phyloP scores from a whole-genome alignment of 1,140 invertebrate genomes.

The Arion vulgaris region DNA sequence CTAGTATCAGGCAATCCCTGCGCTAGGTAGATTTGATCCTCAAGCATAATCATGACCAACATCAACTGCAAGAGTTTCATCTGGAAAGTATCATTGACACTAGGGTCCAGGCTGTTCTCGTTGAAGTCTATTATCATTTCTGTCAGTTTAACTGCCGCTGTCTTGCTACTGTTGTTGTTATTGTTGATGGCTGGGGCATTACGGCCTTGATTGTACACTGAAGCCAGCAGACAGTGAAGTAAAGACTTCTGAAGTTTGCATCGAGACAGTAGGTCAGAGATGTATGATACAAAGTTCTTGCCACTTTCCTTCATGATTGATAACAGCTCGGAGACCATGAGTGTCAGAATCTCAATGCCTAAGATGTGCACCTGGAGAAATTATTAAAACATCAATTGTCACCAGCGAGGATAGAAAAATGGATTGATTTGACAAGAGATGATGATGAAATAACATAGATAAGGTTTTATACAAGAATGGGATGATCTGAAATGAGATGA shows the following conservation, averaged over 20 bases:
- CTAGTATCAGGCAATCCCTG: conserved; percentile 48
- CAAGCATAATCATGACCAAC: conserved; percentile 84
- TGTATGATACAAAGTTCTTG: conserved; percentile 85
- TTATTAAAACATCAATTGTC: too few species aligned
- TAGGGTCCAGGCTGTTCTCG: conserved; percentile 76
- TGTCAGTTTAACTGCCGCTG: conserved; percentile 78
- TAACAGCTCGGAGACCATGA: conserved; percentile 84
- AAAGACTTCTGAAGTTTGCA: conserved; percentile 93
- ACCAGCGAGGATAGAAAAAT: too few species aligned
- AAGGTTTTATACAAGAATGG: too few species aligned
- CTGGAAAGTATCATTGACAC: conserved; percentile 85
- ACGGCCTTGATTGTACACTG: conserved; percentile 79
- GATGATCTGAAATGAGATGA: too few species aligned
- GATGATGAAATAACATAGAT: not conserved
- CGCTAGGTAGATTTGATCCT: conserved; percentile 77
- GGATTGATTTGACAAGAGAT: too few species aligned
- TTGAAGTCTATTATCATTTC: conserved; percentile 90
- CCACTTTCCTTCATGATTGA: conserved; percentile 87
- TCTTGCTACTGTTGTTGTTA: not conserved
- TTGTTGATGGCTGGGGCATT: conserved; percentile 21
- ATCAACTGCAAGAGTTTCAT: conserved; percentile 83
- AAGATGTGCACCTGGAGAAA: conserved; percentile 33
- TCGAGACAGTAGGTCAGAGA: conserved; percentile 84
- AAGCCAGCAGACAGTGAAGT: conserved; percentile 86
- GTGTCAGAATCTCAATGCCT: conserved; percentile 82